These are phyloP conservation scores for Strigamia crassipes DNA, from an alignment of 2,888 invertebrate species.

Conservation along the genomic window DNA sequence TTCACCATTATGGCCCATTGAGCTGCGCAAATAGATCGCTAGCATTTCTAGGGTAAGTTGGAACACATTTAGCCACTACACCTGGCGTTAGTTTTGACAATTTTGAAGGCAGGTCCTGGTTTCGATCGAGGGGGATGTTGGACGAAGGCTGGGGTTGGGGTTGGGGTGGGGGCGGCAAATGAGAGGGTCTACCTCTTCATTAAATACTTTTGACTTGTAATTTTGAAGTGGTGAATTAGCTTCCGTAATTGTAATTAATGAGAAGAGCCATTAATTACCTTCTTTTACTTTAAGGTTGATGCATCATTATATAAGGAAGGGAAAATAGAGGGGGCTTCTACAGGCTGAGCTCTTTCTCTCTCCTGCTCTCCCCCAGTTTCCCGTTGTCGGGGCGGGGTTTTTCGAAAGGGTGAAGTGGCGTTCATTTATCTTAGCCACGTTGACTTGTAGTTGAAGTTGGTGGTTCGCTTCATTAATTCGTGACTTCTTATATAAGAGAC, in stretches of 20 bases:
- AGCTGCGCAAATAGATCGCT: conserved; percentile 27
- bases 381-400: conserved; percentile 42
- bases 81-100: conserved; percentile 22
- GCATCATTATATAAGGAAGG: conserved; percentile 36
- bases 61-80: neutral
- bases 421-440: conserved; percentile 40
- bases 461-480: conserved; percentile 42
- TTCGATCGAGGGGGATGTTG: neutral
- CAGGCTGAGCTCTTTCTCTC: conserved; percentile 13
- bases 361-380: conserved; percentile 22
- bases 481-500: conserved; percentile 37
- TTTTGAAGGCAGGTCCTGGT: neutral
- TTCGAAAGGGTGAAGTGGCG: conserved; percentile 33
- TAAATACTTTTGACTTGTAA: conserved; percentile 42
- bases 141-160: neutral
- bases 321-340: neutral
- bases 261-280: conserved; percentile 35
- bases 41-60: conserved; percentile 23
- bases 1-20: conserved; percentile 32
- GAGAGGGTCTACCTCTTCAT: conserved; percentile 40
- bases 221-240: conserved; percentile 40
- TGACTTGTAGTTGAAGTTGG: conserved; percentile 42
- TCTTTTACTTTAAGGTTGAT: conserved; percentile 28
- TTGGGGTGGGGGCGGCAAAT: conserved; percentile 19
- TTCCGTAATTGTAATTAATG: conserved; percentile 40